These are phyloP conservation scores for Trichopria drosophilae DNA, from an alignment of 2,888 invertebrate genomes.

Conservation along the genomic window DNA sequence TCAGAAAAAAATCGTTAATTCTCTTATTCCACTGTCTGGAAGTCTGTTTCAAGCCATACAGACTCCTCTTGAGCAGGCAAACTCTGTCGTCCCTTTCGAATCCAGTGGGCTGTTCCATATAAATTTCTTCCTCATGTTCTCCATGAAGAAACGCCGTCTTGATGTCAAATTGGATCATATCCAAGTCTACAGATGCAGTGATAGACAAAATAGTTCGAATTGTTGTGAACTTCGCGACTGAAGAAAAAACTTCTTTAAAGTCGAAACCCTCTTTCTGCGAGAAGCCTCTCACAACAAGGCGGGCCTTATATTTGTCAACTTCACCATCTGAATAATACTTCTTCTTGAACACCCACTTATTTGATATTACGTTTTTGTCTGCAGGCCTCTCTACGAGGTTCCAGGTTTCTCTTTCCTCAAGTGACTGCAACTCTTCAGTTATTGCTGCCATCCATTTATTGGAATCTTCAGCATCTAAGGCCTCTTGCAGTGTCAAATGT, in stretches of 20 bases:
- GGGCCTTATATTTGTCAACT: constrained; percentile 34
- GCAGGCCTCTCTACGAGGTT: constrained; percentile 7
- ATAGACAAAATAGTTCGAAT: constrained; percentile 22
- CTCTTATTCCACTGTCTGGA: constrained; percentile 39
- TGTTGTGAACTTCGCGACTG: constrained; percentile 1
- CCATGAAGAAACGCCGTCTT: constrained; percentile 37
- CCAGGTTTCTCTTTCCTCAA: constrained; percentile 10
- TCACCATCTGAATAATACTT: constrained; percentile 34
- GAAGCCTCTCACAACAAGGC: constrained; percentile 36
- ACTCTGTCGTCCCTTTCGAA: constrained; percentile 22
- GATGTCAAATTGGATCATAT: constrained; percentile 33
- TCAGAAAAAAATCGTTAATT: constrained; percentile 30
- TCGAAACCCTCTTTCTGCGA: constrained; percentile 26
- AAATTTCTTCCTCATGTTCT: constrained; percentile 31
- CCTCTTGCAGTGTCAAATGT: constrained; percentile 14
- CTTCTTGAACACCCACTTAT: constrained; percentile 34
- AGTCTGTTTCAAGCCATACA: constrained; percentile 39
- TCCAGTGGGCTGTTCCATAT: constrained; percentile 33
- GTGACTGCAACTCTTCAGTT: constrained; percentile 12
- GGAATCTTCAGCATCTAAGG: constrained; percentile 7
- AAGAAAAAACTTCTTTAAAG: not conserved
- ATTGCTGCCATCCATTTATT: constrained; percentile 16
- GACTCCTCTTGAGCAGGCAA: constrained; percentile 27
- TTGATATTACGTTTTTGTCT: constrained; percentile 23
- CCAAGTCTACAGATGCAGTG: constrained; percentile 25